phyloP scores from a whole-genome alignment of 2,888 invertebrate species.

The Parasteatoda lunata region DNA sequence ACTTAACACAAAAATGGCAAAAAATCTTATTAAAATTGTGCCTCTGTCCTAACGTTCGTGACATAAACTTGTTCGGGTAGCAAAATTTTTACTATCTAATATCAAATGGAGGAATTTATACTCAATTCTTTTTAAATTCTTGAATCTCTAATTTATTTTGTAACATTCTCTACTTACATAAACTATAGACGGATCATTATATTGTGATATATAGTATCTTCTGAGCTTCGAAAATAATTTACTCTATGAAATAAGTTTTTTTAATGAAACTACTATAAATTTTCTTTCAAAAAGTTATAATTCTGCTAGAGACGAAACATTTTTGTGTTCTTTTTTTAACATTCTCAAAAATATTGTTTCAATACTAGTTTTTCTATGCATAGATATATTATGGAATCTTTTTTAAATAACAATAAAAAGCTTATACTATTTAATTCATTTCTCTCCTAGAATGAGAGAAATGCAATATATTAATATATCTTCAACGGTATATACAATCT shows the following conservation, averaged over 20 bases:
- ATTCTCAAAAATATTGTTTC: constrained; percentile 50
- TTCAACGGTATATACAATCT: constrained; percentile 40
- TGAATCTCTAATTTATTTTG: neutral
- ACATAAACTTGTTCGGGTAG: neutral
- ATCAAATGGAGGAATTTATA: no score
- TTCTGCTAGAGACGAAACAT: constrained; percentile 37
- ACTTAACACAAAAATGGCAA: no score
- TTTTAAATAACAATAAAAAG: constrained; percentile 43
- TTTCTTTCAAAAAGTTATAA: neutral
- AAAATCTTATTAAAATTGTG: neutral
- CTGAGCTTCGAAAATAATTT: constrained; percentile 48
- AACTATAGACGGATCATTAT: neutral
- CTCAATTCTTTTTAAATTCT: neutral
- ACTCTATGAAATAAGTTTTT: constrained; percentile 33
- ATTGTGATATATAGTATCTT: constrained; percentile 37
- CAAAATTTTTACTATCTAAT: neutral
- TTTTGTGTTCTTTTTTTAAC: constrained; percentile 23
- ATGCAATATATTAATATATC: constrained; percentile 21
- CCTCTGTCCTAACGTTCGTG: neutral
- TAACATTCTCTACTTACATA: neutral
- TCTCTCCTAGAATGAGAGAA: constrained; percentile 22
- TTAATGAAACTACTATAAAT: neutral
- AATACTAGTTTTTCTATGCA: constrained; percentile 37
- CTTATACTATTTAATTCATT: constrained; percentile 38
- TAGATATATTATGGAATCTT: constrained; percentile 25